These are phyloP conservation scores for Helicoverpa armigera DNA, from an alignment of 1,140 invertebrate genomes.

Conservation along the genomic window DNA sequence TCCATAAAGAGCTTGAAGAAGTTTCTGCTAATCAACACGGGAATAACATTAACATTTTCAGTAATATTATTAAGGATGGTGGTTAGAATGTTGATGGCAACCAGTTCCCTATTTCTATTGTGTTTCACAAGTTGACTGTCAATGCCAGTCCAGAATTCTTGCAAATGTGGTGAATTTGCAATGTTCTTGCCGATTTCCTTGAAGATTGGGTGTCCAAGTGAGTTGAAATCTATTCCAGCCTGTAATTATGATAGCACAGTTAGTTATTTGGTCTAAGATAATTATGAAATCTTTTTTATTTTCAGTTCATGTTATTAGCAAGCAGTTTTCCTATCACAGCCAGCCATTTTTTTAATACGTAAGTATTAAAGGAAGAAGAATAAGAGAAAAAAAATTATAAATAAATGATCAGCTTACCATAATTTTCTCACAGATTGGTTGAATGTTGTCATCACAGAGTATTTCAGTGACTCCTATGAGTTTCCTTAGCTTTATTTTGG, in stretches of 20 bases:
- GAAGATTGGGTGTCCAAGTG: slow-evolving; percentile 88
- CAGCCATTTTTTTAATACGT: background rate
- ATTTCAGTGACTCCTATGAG: slow-evolving; percentile 86
- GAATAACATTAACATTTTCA: slow-evolving; percentile 82
- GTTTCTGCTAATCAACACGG: slow-evolving; percentile 86
- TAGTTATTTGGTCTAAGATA: background rate
- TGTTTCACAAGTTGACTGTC: slow-evolving; percentile 87
- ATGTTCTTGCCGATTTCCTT: slow-evolving; percentile 86
- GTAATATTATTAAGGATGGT: slow-evolving; percentile 84
- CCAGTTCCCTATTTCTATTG: slow-evolving; percentile 88
- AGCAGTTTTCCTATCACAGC: no score
- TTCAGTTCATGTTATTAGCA: no score
- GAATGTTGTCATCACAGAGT: slow-evolving; percentile 86
- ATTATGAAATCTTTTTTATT: no score
- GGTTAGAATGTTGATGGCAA: slow-evolving; percentile 86
- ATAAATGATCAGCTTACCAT: slow-evolving; percentile 83
- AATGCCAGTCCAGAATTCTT: slow-evolving; percentile 87
- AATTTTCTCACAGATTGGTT: slow-evolving; percentile 86
- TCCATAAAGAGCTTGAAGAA: slow-evolving; percentile 87
- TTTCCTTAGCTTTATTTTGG: slow-evolving; percentile 86
- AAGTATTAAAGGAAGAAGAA: slow-evolving; percentile 14
- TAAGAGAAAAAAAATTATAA: background rate
- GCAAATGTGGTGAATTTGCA: slow-evolving; percentile 80
- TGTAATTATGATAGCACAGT: slow-evolving; percentile 74
- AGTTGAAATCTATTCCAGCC: slow-evolving; percentile 87